Percentiles rank a stretch among this genome's conserved stretches.
These are phyloP conservation scores for Icerya purchasi DNA, from an alignment of 2,888 invertebrate genomes.

Conservation along the genomic window DNA sequence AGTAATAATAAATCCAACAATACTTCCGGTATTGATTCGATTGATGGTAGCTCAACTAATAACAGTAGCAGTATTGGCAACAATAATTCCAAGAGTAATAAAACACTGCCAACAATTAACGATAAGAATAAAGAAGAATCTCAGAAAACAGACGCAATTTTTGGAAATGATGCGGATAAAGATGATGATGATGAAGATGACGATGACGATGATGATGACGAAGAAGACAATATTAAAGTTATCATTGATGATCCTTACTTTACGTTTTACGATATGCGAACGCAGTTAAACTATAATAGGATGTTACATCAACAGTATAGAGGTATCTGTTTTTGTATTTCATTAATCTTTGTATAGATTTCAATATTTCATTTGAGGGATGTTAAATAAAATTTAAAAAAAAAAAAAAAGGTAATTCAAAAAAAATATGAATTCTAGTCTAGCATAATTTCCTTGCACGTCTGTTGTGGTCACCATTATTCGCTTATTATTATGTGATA, in stretches of 20 bases:
- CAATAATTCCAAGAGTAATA: background rate
- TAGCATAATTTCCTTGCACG: no score
- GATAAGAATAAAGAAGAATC: conserved; percentile 1
- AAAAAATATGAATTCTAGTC: no score
- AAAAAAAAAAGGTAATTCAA: no score
- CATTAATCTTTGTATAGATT: no score
- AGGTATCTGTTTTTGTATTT: no score
- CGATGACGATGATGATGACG: conserved; percentile 12
- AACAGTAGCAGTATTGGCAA: background rate
- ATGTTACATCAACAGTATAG: background rate
- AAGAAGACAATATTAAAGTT: conserved; percentile 9
- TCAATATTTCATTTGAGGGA: no score
- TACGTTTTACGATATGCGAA: background rate
- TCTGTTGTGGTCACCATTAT: no score
- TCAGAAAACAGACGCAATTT: background rate
- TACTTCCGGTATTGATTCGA: background rate
- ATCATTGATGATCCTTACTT: background rate
- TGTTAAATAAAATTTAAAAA: no score
- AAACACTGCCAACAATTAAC: background rate
- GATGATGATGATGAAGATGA: conserved; percentile 2
- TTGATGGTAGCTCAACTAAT: background rate
- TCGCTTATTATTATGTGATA: no score
- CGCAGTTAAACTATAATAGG: background rate
- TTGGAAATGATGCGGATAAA: no score
- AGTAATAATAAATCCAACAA: background rate